phyloP scores from a whole-genome alignment of 1,140 invertebrate species.

The Eciton burchellii region DNA sequence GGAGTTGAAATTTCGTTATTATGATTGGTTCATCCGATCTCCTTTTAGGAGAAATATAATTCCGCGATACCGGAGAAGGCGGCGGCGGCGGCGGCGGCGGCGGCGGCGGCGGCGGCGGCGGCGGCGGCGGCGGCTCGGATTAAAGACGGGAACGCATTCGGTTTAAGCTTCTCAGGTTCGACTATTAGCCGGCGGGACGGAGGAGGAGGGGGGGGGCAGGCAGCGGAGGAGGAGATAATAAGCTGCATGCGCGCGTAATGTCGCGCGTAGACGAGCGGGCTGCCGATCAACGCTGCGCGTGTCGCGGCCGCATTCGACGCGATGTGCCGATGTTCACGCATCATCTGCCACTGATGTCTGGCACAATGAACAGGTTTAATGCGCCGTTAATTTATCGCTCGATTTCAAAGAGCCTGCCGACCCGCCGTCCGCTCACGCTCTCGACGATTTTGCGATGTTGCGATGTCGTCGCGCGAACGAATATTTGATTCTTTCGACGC shows the following conservation, averaged over 20 bases:
- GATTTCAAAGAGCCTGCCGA: neutral
- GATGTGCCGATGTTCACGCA: neutral
- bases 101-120: neutral
- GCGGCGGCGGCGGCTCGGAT: neutral
- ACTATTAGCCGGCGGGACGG: conserved; percentile 45
- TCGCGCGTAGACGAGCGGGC: conserved; percentile 9
- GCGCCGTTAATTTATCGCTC: neutral
- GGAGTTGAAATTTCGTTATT: conserved; percentile 62
- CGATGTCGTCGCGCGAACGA: neutral
- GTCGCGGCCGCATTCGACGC: neutral
- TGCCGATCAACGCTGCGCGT: neutral
- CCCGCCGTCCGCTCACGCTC: no score
- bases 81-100: neutral
- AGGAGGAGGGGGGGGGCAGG: no score
- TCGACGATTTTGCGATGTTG: conserved; percentile 18
- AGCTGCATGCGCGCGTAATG: conserved; percentile 17
- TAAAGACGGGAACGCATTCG: conserved; percentile 52
- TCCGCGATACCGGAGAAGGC: conserved; percentile 30
- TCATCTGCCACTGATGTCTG: neutral
- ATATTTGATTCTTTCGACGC: neutral
- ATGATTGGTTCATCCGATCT: conserved; percentile 56
- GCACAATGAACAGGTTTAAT: neutral
- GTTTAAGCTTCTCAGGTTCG: conserved; percentile 48
- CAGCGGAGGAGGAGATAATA: no score
- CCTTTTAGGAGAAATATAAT: conserved; percentile 57